These are phyloP conservation scores for Choloepus didactylus DNA, from an alignment of 2,797 vertebrate genomes.

Conservation along the genomic window DNA sequence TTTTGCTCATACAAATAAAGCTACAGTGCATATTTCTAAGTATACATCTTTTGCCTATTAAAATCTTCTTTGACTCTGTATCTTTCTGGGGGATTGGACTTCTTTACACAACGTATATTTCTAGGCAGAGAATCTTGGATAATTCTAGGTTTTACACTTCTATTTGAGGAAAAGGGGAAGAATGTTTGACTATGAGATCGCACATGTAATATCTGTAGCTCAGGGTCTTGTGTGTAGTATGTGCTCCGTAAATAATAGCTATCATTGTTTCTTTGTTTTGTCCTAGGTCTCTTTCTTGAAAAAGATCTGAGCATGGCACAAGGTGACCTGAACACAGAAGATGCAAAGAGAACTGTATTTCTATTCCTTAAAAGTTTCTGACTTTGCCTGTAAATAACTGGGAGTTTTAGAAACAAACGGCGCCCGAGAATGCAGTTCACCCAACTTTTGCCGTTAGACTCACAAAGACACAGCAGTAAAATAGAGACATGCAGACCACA, in stretches of 20 bases:
- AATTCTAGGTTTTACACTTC: not conserved
- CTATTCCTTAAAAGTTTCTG: not conserved
- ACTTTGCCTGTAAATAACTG: not conserved
- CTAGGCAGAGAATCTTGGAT: not conserved
- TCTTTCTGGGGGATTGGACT: not conserved
- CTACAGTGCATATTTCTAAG: not conserved
- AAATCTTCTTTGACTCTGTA: not conserved
- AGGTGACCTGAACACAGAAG: not conserved
- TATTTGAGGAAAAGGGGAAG: not conserved
- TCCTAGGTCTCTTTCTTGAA: not conserved
- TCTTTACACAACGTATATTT: not conserved
- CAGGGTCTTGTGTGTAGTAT: not conserved
- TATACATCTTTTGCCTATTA: not conserved
- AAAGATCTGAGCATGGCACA: not conserved
- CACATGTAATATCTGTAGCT: not conserved
- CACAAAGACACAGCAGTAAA: not conserved
- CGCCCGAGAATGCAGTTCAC: not conserved
- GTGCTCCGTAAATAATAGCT: not conserved
- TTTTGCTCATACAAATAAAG: constrained; percentile 13
- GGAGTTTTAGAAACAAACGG: constrained; percentile 19
- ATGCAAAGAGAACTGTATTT: not conserved
- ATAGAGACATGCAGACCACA: not conserved
- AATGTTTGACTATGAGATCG: not conserved
- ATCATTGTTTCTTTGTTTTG: not conserved
- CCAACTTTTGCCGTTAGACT: not conserved